Conservation (phyloP, 2,888 invertebrate genomes). For the Drosophila diplacantha region DNA sequence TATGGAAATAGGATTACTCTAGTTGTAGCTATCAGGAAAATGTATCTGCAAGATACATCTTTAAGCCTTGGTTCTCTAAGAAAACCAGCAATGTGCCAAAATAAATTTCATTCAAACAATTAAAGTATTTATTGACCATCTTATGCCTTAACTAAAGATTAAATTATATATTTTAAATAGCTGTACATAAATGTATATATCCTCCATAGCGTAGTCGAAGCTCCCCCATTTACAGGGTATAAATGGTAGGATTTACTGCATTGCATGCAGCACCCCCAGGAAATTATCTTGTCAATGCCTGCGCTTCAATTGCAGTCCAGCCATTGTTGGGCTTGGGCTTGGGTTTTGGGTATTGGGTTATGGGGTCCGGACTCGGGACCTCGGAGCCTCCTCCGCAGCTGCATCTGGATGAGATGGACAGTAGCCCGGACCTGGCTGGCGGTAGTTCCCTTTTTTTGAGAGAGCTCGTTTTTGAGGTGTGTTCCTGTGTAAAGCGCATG, state of each 20-base stretch:
- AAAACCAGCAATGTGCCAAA: not conserved
- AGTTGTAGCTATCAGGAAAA: not conserved
- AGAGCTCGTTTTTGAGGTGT: conserved; percentile 55
- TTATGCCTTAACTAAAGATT: not conserved
- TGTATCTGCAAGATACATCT: not conserved
- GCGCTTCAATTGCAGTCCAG: conserved; percentile 65
- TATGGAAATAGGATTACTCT: conserved; percentile 16
- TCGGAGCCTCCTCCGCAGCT: conserved; percentile 26
- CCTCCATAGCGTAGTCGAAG: not conserved
- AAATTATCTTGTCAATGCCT: conserved; percentile 69
- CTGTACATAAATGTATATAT: not conserved
- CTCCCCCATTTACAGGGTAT: conserved; percentile 38
- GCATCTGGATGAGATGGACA: conserved; percentile 35
- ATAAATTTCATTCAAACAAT: no score
- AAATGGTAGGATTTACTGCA: conserved; percentile 50
- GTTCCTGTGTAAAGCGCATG: conserved; percentile 53
- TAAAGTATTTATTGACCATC: no score
- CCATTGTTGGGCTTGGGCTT: conserved; percentile 33
- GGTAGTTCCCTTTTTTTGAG: conserved; percentile 34
- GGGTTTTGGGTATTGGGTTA: conserved; percentile 48
- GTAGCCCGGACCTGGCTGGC: conserved; percentile 44
- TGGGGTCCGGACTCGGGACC: conserved; percentile 14
- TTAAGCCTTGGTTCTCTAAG: no score
- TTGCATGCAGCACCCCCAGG: conserved; percentile 59
- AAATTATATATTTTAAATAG: not conserved